Evolutionary conservation across 2,113 vertebrate genomes (phyloP).

Genomic region (Panthera tigris): DNA sequence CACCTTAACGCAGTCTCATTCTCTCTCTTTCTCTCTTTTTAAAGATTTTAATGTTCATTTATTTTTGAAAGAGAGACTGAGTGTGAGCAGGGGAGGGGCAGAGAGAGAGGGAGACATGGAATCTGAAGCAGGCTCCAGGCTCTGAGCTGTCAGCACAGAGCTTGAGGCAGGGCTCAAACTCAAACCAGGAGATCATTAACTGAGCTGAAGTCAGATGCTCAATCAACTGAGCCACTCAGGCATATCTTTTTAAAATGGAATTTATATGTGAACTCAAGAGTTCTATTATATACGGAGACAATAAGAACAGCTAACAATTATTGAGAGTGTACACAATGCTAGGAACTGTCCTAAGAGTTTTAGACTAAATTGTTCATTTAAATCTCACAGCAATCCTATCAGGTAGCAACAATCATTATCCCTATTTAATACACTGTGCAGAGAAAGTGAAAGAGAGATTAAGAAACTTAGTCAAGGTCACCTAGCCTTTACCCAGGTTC

Average conservation of each 20-base stretch:
- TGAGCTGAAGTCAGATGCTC: too few relatives aligned
- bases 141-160: too few relatives aligned
- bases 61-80: too few relatives aligned
- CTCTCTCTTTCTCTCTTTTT: too few relatives aligned
- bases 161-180: too few relatives aligned
- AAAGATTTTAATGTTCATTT: too few relatives aligned
- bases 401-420: neutral
- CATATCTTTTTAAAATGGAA: neutral
- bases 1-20: neutral
- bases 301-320: constrained; percentile 39
- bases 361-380: constrained; percentile 8
- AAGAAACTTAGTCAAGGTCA: neutral
- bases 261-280: constrained; percentile 15
- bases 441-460: neutral
- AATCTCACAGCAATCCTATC: neutral
- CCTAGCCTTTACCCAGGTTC: neutral
- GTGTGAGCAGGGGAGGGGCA: too few relatives aligned
- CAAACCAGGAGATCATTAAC: too few relatives aligned
- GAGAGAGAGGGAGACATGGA: too few relatives aligned
- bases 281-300: neutral
- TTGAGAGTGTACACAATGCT: neutral
- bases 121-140: too few relatives aligned
- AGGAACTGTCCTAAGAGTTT: neutral
- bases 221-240: too few relatives aligned
- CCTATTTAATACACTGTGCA: neutral